phyloP scores from a whole-genome alignment of 1,140 invertebrate genomes.

The Drosophila elegans region DNA sequence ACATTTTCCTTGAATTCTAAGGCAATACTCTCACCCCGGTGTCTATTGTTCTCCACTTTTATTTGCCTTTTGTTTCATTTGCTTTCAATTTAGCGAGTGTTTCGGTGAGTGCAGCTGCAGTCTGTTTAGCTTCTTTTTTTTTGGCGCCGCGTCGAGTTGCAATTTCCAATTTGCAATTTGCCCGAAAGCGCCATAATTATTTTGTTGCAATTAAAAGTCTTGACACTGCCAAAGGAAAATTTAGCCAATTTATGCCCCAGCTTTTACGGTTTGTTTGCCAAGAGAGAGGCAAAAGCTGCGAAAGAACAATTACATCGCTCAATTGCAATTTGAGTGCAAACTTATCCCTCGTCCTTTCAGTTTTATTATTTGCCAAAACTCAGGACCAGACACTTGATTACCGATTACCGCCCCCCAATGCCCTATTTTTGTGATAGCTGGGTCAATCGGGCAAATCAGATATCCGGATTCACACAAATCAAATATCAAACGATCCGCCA shows the following conservation, averaged over 20 bases:
- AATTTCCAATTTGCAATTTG: conserved; percentile 74
- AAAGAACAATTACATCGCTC: conserved; percentile 5
- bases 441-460: conserved; percentile 7
- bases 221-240: conserved; percentile 59
- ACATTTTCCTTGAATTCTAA: not conserved
- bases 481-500: conserved; percentile 57
- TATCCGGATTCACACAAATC: conserved; percentile 37
- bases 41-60: conserved; percentile 39
- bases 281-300: not conserved
- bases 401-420: conserved; percentile 3
- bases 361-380: conserved; percentile 8
- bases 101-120: conserved; percentile 64
- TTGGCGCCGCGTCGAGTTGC: conserved; percentile 39
- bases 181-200: conserved; percentile 77
- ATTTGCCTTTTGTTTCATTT: conserved; percentile 75
- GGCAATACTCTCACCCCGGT: conserved; percentile 10
- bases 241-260: conserved; percentile 40
- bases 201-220: conserved; percentile 82
- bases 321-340: conserved; percentile 10
- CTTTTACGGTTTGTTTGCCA: conserved; percentile 32
- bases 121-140: conserved; percentile 56
- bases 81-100: conserved; percentile 72
- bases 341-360: not conserved
- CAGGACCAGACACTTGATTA: conserved; percentile 21
- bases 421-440: not conserved